Conservation (phyloP, 2,113 vertebrate genomes). For the Bos taurus region ARS-UCD2.0 NC_037330.1:87813001-87813500, state of each 20-base stretch:
- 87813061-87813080: not conserved
- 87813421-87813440: not conserved
- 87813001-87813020: not conserved
- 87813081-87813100: not conserved
- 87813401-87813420: conserved; percentile 15
- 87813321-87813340: not conserved
- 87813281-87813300: not conserved
- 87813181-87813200: not conserved
- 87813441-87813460: not conserved
- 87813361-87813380: not conserved
- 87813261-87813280: not conserved
- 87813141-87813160: not conserved
- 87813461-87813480: not conserved
- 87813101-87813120: not conserved
- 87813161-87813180: not conserved
- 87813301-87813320: not conserved
- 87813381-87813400: not conserved
- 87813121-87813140: not conserved
- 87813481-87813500: not conserved
- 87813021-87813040: not conserved
- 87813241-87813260: not conserved
- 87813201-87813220: not conserved
- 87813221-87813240: not conserved
- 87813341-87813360: not conserved
- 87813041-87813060: not conserved